phyloP scores from a whole-genome alignment of 2,797 vertebrate genomes.

The Podargus strigoides region DNA sequence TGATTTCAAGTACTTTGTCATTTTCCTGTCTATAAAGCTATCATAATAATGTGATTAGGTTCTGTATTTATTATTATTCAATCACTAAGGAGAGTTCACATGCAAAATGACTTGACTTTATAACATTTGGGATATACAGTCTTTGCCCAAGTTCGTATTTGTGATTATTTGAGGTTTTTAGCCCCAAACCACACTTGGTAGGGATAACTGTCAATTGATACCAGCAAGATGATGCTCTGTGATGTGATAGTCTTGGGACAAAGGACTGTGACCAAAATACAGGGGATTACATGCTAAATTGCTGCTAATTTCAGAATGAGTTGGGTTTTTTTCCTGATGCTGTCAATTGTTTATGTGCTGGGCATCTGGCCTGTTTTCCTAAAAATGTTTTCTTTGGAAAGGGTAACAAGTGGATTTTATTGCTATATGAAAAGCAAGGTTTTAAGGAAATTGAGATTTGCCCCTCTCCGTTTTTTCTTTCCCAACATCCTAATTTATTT shows the following conservation, averaged over 20 bases:
- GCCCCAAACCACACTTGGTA: not conserved
- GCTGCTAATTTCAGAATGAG: not conserved
- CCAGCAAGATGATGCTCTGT: not conserved
- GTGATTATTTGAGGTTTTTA: not conserved
- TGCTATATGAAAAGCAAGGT: not conserved
- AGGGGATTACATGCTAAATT: not conserved
- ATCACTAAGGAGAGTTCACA: not conserved
- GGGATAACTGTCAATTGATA: not conserved
- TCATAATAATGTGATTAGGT: not conserved
- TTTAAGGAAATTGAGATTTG: not conserved
- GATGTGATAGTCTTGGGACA: not conserved
- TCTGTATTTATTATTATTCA: not conserved
- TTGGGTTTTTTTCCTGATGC: not conserved
- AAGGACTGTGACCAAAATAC: not conserved
- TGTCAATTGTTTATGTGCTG: not conserved
- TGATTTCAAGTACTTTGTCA: not conserved
- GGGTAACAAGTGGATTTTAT: not conserved
- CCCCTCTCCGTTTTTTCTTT: not conserved
- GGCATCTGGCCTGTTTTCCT: not conserved
- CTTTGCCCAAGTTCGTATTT: not conserved
- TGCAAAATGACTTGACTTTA: not conserved
- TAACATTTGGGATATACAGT: not conserved
- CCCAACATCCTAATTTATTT: not conserved
- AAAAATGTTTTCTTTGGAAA: not conserved
- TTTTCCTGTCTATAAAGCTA: not conserved